Evolutionary conservation across 2,888 invertebrate genomes (phyloP).

Genomic region (Drosophila peninsularis): DNA sequence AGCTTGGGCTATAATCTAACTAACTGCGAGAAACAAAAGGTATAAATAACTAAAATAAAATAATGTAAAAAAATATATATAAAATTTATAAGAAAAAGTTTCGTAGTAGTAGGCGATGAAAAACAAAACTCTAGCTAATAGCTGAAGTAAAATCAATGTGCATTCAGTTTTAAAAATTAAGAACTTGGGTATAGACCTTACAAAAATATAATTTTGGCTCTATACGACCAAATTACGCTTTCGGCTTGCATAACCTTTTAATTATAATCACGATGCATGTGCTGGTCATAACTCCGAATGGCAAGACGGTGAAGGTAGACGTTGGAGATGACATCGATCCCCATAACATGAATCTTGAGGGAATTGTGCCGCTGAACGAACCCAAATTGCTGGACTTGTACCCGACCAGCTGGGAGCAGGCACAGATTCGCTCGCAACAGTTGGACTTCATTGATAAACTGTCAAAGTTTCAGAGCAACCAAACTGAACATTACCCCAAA

Average conservation of each 20-base stretch:
- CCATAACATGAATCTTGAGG: slow-evolving; percentile 1
- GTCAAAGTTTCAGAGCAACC: background rate
- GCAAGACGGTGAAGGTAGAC: slow-evolving; percentile 50
- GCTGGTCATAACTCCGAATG: slow-evolving; percentile 60
- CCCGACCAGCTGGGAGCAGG: slow-evolving; percentile 7
- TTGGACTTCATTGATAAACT: background rate
- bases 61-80: no score
- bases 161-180: slow-evolving; percentile 2
- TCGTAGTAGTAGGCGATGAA: background rate
- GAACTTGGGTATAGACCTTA: slow-evolving; percentile 32
- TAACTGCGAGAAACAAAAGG: no score
- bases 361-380: background rate
- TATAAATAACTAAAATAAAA: no score
- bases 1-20: no score
- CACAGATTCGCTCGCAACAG: background rate
- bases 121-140: background rate
- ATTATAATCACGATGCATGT: slow-evolving; percentile 50
- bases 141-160: no score
- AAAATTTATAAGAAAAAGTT: no score
- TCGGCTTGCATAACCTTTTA: slow-evolving; percentile 39
- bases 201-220: slow-evolving; percentile 37
- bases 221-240: slow-evolving; percentile 41
- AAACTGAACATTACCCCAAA: background rate
- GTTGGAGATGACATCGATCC: slow-evolving; percentile 38
- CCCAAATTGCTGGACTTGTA: slow-evolving; percentile 1